These are phyloP conservation scores for Proteles cristata DNA, from an alignment of 2,113 vertebrate species.

Conservation along the genomic window DNA sequence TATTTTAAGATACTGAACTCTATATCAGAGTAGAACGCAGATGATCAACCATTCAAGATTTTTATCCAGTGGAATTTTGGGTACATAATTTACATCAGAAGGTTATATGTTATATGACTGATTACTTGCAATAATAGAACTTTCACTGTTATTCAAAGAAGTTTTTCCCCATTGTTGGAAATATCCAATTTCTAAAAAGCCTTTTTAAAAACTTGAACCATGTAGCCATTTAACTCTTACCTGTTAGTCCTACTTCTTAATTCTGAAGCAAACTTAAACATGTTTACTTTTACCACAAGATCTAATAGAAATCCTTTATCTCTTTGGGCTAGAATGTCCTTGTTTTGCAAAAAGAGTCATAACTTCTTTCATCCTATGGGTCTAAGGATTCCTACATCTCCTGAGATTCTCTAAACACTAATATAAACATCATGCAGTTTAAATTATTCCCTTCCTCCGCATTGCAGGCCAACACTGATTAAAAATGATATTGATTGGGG, in stretches of 20 bases:
- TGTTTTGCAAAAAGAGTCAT: neutral
- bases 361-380: neutral
- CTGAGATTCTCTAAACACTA: neutral
- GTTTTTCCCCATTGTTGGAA: neutral
- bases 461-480: neutral
- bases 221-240: neutral
- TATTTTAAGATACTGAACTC: neutral
- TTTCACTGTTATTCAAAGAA: neutral
- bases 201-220: neutral
- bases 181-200: neutral
- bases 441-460: neutral
- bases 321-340: neutral
- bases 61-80: neutral
- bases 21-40: neutral
- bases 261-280: neutral
- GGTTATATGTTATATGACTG: neutral
- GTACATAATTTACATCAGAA: neutral
- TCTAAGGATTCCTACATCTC: neutral
- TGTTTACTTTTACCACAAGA: neutral
- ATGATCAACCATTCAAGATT: neutral
- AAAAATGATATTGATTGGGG: neutral
- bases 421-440: neutral
- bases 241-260: neutral
- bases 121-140: neutral
- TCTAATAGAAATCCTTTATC: neutral